Percentiles rank a stretch among this genome's conserved stretches.
Conservation (phyloP, 2,797 vertebrate genomes). For the Siniperca obscura region DNA sequence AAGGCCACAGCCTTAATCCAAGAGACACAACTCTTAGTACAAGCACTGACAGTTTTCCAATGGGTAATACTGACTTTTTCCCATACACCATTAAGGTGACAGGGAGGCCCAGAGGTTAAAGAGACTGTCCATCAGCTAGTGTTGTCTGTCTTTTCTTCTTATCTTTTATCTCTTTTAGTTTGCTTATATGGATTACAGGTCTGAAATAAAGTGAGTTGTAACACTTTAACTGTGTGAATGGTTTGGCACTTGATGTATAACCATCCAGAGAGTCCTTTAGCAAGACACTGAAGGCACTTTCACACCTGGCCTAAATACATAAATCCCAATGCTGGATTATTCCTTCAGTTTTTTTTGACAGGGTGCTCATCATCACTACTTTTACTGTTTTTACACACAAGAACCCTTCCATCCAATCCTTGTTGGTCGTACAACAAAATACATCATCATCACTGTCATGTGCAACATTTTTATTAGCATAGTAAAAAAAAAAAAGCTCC, state of each 20-base stretch:
- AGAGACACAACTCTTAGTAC: conserved; percentile 44
- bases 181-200: conserved; percentile 35
- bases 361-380: not conserved
- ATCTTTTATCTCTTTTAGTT: conserved; percentile 30
- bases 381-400: not conserved
- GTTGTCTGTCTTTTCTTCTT: conserved; percentile 31
- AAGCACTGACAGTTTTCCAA: conserved; percentile 63
- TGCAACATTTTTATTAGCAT: not conserved
- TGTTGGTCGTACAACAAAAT: not conserved
- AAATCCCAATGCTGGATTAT: not conserved
- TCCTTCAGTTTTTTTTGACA: not conserved
- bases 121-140: conserved; percentile 53
- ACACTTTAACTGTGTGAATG: conserved; percentile 2
- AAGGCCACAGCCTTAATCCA: conserved; percentile 39
- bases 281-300: not conserved
- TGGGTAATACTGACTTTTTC: conserved; percentile 54
- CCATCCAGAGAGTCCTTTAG: conserved; percentile 12
- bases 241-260: conserved; percentile 29
- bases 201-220: conserved; percentile 39
- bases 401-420: not conserved
- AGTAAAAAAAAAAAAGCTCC: not conserved
- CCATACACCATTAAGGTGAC: conserved; percentile 48
- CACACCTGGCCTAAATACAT: not conserved
- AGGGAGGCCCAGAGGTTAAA: conserved; percentile 55
- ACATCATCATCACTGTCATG: not conserved